Evolutionary conservation across 2,888 invertebrate genomes (phyloP).

Genomic region (Drosophila limbata): DNA sequence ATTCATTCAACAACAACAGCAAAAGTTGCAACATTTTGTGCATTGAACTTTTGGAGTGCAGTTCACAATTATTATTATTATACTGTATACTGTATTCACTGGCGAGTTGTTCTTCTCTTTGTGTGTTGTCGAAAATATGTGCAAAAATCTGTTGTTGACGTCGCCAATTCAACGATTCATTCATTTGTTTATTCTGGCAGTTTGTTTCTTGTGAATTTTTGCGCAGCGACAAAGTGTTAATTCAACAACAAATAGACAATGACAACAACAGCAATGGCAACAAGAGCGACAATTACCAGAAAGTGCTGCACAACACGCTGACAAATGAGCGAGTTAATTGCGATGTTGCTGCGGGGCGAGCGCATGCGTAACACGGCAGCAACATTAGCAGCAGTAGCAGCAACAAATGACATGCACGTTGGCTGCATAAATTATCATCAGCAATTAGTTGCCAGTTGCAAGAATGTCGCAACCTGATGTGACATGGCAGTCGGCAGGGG

Average conservation of each 20-base stretch:
- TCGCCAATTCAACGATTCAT: constrained; percentile 25
- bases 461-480: constrained; percentile 16
- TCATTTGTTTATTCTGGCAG: constrained; percentile 44
- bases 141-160: constrained; percentile 30
- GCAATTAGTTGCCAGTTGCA: constrained; percentile 57
- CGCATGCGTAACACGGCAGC: constrained; percentile 77
- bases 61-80: constrained; percentile 44
- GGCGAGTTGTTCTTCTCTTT: constrained; percentile 21
- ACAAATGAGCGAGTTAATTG: constrained; percentile 55
- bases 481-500: not conserved
- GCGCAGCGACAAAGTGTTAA: constrained; percentile 71
- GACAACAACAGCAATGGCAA: constrained; percentile 29
- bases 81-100: not conserved
- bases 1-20: constrained; percentile 41
- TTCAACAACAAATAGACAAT: constrained; percentile 69
- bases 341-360: constrained; percentile 56
- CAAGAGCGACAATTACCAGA: constrained; percentile 47
- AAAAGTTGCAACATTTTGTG: constrained; percentile 48
- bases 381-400: constrained; percentile 27
- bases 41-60: constrained; percentile 47
- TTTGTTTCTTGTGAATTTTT: constrained; percentile 52
- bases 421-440: constrained; percentile 65
- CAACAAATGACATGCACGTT: constrained; percentile 34
- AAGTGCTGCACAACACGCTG: constrained; percentile 45
- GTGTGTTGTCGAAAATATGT: constrained; percentile 25